Base-by-base conservation (phyloP, 2,113 vertebrate genomes). In the Larimichthys crocea region DNA sequence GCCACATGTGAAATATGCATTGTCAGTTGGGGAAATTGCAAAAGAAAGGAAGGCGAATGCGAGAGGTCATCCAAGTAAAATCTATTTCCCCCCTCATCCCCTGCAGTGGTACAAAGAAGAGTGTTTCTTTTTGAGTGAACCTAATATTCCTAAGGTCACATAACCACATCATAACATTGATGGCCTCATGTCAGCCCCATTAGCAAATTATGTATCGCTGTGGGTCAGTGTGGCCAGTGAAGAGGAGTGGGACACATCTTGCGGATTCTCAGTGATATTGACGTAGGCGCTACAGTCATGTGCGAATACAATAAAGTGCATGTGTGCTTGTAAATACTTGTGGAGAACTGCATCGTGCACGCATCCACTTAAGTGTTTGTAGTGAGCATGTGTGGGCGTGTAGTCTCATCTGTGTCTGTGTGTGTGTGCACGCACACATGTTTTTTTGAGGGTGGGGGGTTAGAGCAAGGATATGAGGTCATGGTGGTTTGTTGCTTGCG, bases 401-500 rank as follows among this genome's bases (percentile, higher is more conserved):
- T 78, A 61, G 60, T 75, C 83, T 82, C 10, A 35, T 56, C 26
- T 61, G 35, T 57, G 60, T 35, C 6, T 7, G 60, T 69, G 29
- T 66, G 65, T 57, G 35, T 35, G 35, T 0, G 35, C 35, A 35
- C 35, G 35, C 35, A 35, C 19, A 61, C 61, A 65, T 76, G 73
- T 56, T 62, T 53, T 22, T 75, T 73, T 19, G 20, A 59, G 67
- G 61, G 79, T 42, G 67, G 69, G 74, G 87, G 79, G 70, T 83
- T 74, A 74, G 64, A 77, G 65, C 79, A 35, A 83, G 90, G 88
- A 90, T 93, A 83, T 91, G 90, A 92, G 91, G 88, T 92, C 88
- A 90, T 90, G 17, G 88, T 71, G 89, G 89, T 92, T 91, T 91
- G 80, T 59, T 85, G 79, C 66, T 82, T 89, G 83, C 26, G 86